A percentile compares a stretch with the other conserved stretches of the same genome.
These are phyloP conservation scores for Anoura caudifer DNA, from an alignment of 2,113 vertebrate genomes.

Conservation along the genomic window DNA sequence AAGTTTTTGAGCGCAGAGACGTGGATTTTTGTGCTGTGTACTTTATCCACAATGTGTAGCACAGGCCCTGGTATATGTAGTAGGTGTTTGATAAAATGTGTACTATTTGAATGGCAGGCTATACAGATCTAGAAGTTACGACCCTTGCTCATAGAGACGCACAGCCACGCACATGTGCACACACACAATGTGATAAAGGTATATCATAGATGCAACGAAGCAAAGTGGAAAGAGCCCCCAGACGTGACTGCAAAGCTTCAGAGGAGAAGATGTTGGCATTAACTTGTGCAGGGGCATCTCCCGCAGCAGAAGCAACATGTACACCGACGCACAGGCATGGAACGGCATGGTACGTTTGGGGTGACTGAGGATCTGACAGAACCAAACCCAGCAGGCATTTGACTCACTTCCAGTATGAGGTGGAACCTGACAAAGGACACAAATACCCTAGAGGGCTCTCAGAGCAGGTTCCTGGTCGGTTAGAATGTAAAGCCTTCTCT, in stretches of 20 bases:
- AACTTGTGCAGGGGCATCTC: accelerated
- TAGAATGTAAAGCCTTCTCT: neutral
- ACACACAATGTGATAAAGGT: neutral
- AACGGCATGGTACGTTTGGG: neutral
- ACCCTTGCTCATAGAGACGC: neutral
- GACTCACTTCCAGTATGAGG: neutral
- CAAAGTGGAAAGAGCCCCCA: neutral
- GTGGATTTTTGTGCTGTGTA: neutral
- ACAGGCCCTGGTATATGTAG: neutral
- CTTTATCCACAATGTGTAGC: neutral
- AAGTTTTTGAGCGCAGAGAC: neutral
- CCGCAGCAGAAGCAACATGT: neutral
- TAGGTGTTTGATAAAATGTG: neutral
- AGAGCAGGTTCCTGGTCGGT: neutral
- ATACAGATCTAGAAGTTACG: neutral
- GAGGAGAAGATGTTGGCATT: neutral
- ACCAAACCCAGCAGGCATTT: accelerated
- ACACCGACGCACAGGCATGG: neutral
- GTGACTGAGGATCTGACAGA: neutral
- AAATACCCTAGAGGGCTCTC: neutral
- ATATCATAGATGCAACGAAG: neutral
- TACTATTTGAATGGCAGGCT: neutral
- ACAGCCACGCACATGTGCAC: neutral
- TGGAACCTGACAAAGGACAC: neutral
- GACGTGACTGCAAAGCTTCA: neutral